Evolutionary conservation across 2,113 vertebrate genomes (phyloP).

Genomic region (Fregetta grallaria): DNA sequence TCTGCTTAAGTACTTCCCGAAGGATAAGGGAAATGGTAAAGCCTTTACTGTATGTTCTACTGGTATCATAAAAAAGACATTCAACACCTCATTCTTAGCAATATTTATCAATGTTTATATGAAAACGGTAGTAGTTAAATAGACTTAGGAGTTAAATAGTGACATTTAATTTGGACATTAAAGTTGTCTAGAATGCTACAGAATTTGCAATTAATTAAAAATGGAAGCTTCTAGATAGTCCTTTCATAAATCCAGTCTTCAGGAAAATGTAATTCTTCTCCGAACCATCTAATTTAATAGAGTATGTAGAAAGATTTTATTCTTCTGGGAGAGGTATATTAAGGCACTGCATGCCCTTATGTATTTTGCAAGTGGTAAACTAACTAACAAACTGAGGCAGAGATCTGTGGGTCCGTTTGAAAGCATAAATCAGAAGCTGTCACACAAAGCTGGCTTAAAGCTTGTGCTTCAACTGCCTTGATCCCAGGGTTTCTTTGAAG

Average conservation of each 20-base stretch:
- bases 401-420: background rate
- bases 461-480: slow-evolving; percentile 16
- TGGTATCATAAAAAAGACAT: background rate
- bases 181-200: background rate
- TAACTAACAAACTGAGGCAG: background rate
- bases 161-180: background rate
- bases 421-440: slow-evolving; percentile 21
- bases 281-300: background rate
- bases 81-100: background rate
- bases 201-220: slow-evolving; percentile 1
- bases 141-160: too few relatives aligned
- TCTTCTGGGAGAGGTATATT: background rate
- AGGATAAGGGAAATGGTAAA: background rate
- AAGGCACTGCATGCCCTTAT: background rate
- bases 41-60: background rate
- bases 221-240: background rate
- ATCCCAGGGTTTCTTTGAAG: slow-evolving; percentile 30
- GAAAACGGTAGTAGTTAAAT: background rate
- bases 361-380: background rate
- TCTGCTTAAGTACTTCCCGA: slow-evolving; percentile 17
- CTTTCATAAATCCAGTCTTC: background rate
- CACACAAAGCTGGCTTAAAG: slow-evolving; percentile 7
- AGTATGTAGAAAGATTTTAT: background rate
- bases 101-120: slow-evolving; percentile 9
- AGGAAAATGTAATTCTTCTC: background rate